Base-by-base conservation (phyloP, 2,113 vertebrate genomes). In the Takifugu flavidus region DNA sequence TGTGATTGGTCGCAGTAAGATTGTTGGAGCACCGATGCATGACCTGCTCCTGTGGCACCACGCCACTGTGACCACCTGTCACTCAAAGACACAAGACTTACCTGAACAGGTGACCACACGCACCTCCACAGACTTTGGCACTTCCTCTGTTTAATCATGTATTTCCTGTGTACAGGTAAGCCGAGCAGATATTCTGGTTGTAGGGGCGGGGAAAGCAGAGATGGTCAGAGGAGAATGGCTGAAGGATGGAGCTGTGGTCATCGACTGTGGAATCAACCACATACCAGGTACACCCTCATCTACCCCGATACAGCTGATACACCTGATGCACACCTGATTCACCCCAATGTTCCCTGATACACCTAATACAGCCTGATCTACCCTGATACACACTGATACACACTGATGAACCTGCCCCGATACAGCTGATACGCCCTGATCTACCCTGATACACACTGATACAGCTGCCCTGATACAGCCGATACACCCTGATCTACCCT, bases 201-300 rank as follows among this genome's bases (percentile, higher is more conserved):
- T 98, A 65, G 97, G 95, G 29, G 87, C 89, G 12, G 96, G 97
- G 20, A 87, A 86, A 86, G 91, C 95, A 1, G 94, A 98, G 86
- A 93, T 99, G 94, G 91, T 98, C n/a, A 93, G 89, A 86, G 97
- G 97, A 26, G 94, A 96, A 52, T 99, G 97, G 97, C 89, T 99
- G 83, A 98, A 98, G 79, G 91, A 93, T 2, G 97, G 97, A 12
- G 93, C 94, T 0, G 77, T 99, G 1, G 96, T 99, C 77, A 97
- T 99, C 12, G 97, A 99, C 87, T 98, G 96, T 67, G 97, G 97
- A 52, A 98, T 99, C 83, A 99, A 98, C 88, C 78, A 96, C 34
- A 46, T 99, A 51, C 82, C 91, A 80, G 96, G 96, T 79, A 58
- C 10, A 4, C n/a, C 4, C n/a, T 13, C 44, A 8, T 20, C 20